phyloP scores from a whole-genome alignment of 2,888 invertebrate species.

The Xylophagus ater region DNA sequence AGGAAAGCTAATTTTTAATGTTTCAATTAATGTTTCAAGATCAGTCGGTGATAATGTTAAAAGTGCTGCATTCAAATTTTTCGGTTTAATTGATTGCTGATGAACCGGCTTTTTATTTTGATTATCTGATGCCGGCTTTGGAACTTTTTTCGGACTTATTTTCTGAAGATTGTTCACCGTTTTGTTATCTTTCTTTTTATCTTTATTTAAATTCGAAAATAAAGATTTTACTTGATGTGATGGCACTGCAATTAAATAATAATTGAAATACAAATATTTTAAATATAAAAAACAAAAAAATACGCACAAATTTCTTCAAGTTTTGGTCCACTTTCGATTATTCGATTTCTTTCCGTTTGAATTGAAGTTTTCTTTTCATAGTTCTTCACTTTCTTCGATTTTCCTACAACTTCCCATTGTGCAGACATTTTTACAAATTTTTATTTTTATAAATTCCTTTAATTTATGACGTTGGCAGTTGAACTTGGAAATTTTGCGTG shows the following conservation, averaged over 20 bases:
- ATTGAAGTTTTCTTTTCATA: conserved; percentile 40
- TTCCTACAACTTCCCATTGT: conserved; percentile 63
- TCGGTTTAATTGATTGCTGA: conserved; percentile 23
- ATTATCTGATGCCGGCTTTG: conserved; percentile 7
- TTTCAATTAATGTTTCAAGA: conserved; percentile 42
- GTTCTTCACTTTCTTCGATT: conserved; percentile 48
- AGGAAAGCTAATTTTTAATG: conserved; percentile 52
- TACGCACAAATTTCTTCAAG: conserved; percentile 65
- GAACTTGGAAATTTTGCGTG: no score
- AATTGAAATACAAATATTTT: conserved; percentile 3
- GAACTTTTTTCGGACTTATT: conserved; percentile 6
- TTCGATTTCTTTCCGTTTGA: conserved; percentile 49
- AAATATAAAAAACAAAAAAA: conserved; percentile 10
- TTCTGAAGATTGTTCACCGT: conserved; percentile 24
- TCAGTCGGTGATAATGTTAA: conserved; percentile 47
- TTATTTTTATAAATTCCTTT: no score
- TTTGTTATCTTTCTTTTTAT: conserved; percentile 41
- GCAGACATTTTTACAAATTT: conserved; percentile 38
- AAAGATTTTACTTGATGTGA: conserved; percentile 56
- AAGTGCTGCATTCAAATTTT: conserved; percentile 31
- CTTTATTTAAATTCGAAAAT: conserved; percentile 51
- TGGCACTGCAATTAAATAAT: conserved; percentile 45
- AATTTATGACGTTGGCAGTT: no score
- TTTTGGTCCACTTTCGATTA: conserved; percentile 53
- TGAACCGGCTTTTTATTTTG: conserved; percentile 15